Evolutionary conservation across 23 tunicate species (phyloP).

Genomic region (Styela clava): DNA sequence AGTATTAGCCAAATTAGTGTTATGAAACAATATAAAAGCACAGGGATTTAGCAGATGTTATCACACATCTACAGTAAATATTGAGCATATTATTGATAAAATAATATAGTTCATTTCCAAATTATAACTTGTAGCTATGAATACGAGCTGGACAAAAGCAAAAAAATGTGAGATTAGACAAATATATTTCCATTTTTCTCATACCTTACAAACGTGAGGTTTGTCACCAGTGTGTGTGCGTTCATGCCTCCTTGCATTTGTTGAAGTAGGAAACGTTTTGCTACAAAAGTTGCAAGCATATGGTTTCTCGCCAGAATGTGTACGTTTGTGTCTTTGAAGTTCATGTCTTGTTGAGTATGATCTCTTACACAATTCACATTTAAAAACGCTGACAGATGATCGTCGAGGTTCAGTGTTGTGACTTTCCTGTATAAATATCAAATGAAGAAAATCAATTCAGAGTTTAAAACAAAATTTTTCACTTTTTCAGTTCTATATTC

Average conservation of each 20-base stretch:
- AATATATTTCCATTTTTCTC: no score
- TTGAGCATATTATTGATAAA: no score
- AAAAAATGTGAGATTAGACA: no score
- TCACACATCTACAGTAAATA: no score
- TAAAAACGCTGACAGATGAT: constrained; percentile 28
- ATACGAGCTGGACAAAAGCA: no score
- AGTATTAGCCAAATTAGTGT: not conserved
- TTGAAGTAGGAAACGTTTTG: constrained; percentile 79
- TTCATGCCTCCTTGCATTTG: constrained; percentile 80
- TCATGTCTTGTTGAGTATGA: constrained; percentile 73
- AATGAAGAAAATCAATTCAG: not conserved
- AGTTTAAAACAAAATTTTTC: no score
- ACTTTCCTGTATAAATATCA: constrained; percentile 29
- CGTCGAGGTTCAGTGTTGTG: constrained; percentile 35
- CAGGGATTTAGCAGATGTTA: no score
- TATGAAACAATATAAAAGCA: not conserved
- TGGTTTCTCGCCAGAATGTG: constrained; percentile 80
- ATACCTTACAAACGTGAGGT: constrained; percentile 73
- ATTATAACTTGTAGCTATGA: no score
- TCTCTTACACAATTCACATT: constrained; percentile 73
- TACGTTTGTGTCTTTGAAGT: constrained; percentile 57
- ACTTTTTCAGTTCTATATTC: no score
- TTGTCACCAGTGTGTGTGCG: constrained; percentile 80
- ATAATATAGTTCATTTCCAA: no score
- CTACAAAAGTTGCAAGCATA: constrained; percentile 64